Percentiles rank a stretch among this genome's conserved stretches.
phyloP scores from a whole-genome alignment of 1,140 invertebrate genomes.

The Battus philenor region DNA sequence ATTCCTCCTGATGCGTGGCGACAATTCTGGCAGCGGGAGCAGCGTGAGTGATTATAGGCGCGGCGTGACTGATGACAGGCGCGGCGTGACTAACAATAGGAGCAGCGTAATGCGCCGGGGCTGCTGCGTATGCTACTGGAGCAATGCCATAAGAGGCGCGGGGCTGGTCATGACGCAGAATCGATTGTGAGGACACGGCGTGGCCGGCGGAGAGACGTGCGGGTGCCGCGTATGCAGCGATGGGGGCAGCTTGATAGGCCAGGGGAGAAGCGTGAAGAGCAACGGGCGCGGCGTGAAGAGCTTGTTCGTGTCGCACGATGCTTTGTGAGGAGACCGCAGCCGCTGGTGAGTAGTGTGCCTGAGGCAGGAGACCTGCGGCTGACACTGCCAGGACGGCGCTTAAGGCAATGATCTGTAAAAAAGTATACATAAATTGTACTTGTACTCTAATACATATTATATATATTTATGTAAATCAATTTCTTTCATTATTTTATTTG shows the following conservation, averaged over 20 bases:
- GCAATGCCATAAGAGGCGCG: constrained; percentile 37
- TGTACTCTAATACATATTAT: no score
- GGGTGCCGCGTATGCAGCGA: constrained; percentile 29
- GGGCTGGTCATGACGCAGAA: constrained; percentile 41
- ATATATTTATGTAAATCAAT: no score
- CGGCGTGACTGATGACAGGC: constrained; percentile 27
- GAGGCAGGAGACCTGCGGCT: constrained; percentile 42
- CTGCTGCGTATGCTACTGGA: constrained; percentile 26
- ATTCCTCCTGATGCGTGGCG: constrained; percentile 6
- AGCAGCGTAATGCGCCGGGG: constrained; percentile 50
- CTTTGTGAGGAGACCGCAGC: constrained; percentile 53
- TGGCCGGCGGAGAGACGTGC: constrained; percentile 16
- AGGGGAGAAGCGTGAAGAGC: constrained; percentile 30
- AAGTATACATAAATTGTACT: no score
- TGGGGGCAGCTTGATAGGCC: constrained; percentile 30
- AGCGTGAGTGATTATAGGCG: constrained; percentile 16
- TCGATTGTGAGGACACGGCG: constrained; percentile 36
- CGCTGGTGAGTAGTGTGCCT: constrained; percentile 42
- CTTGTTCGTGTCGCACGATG: constrained; percentile 54
- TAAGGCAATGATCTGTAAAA: constrained; percentile 41
- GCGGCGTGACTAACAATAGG: constrained; percentile 66
- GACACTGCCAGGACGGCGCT: constrained; percentile 42
- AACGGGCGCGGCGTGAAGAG: constrained; percentile 29
- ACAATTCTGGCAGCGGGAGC: constrained; percentile 19
- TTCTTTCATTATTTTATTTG: background rate